Conservation (phyloP, 1,140 invertebrate genomes). For the Brachionus sp. region DNA sequence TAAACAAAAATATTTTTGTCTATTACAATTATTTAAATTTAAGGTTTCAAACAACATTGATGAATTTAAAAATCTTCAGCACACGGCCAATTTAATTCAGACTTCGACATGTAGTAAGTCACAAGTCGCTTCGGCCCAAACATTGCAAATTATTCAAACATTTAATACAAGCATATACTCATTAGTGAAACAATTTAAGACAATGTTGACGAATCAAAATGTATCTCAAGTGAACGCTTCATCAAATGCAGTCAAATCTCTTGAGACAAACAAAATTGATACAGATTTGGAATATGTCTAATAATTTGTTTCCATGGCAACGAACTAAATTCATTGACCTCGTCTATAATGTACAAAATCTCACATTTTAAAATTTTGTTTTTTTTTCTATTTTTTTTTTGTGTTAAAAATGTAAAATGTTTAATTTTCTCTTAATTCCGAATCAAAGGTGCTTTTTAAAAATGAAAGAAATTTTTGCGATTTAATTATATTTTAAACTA, state of each 20-base stretch:
- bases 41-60: slow-evolving; percentile 2
- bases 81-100: slow-evolving; percentile 18
- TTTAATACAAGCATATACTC: slow-evolving; percentile 40
- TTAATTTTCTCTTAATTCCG: slow-evolving; percentile 6
- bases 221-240: not conserved
- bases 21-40: too few species aligned
- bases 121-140: not conserved
- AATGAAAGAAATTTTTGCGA: not conserved
- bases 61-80: slow-evolving; percentile 6
- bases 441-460: slow-evolving; percentile 34
- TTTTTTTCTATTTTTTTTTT: not conserved
- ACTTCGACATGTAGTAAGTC: not conserved
- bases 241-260: not conserved
- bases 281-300: slow-evolving; percentile 28
- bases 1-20: too few species aligned
- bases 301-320: slow-evolving; percentile 15
- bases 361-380: not conserved
- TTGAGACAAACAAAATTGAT: slow-evolving; percentile 13
- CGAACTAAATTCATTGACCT: slow-evolving; percentile 18
- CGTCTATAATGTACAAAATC: not conserved
- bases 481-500: slow-evolving; percentile 1
- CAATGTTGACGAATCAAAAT: not conserved
- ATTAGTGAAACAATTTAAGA: slow-evolving; percentile 23
- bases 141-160: slow-evolving; percentile 36
- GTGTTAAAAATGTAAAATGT: slow-evolving; percentile 31